Evolutionary conservation across 2,888 invertebrate species (phyloP).

Genomic region (Apamea sordens): DNA sequence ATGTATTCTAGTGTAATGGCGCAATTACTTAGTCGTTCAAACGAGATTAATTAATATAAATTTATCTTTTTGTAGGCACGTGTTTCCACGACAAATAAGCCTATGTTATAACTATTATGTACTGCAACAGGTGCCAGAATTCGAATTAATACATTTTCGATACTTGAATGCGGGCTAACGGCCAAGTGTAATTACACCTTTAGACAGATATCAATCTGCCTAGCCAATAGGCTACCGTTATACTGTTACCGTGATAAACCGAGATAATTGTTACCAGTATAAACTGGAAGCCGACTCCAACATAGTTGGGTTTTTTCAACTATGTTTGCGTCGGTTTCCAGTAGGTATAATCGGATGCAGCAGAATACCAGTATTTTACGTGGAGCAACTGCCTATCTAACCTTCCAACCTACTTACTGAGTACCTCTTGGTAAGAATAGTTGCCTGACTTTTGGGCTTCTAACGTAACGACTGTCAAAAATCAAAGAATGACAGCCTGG

Average conservation of each 20-base stretch:
- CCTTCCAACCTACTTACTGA: not conserved
- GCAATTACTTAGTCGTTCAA: not conserved
- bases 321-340: not conserved
- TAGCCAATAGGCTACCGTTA: not conserved
- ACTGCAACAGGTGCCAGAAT: not conserved
- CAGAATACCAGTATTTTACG: not conserved
- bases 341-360: no score
- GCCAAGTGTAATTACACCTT: not conserved
- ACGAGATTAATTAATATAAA: not conserved
- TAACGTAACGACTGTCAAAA: not conserved
- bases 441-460: not conserved
- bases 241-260: no score
- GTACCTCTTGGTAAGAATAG: not conserved
- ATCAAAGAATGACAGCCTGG: not conserved
- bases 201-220: not conserved
- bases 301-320: not conserved
- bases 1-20: slow-evolving; percentile 4
- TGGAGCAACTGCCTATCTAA: not conserved
- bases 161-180: not conserved
- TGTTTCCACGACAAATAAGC: not conserved
- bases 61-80: not conserved
- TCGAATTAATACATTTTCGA: not conserved
- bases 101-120: not conserved
- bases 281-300: no score
- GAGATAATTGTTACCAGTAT: no score